A percentile compares a stretch with the other conserved stretches of the same genome.
phyloP scores from a whole-genome alignment of 2,797 vertebrate genomes.

The Sebastes miniatus region DNA sequence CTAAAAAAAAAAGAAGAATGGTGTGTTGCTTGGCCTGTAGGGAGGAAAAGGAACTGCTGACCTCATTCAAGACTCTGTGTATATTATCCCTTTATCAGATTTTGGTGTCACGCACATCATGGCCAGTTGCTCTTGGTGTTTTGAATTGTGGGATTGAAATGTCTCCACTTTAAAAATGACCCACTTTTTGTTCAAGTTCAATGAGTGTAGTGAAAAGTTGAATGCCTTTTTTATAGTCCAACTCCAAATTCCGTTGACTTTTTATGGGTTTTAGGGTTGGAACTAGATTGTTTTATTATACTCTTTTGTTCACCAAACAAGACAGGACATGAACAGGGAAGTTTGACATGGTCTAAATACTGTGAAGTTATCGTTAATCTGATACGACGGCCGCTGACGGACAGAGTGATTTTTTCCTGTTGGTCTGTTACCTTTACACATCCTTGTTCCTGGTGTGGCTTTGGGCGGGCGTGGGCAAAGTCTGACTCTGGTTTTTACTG shows the following conservation, averaged over 20 bases:
- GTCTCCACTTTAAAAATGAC: neutral
- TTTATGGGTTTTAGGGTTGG: neutral
- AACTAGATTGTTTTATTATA: neutral
- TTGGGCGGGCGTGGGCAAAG: neutral
- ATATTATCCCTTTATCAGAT: conserved; percentile 21
- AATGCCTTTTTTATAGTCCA: neutral
- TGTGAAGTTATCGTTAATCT: neutral
- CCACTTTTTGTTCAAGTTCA: neutral
- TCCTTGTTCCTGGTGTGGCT: conserved; percentile 42
- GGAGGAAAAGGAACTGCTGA: conserved; percentile 36
- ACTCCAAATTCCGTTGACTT: neutral
- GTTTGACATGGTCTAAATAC: neutral
- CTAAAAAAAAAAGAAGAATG: neutral
- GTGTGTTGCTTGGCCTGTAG: conserved; percentile 34
- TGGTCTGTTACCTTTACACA: conserved; percentile 16
- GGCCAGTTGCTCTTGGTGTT: neutral
- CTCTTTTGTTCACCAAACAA: neutral
- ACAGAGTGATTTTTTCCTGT: neutral
- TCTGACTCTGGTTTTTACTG: conserved; percentile 1
- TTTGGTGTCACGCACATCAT: conserved; percentile 27
- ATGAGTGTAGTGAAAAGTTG: neutral
- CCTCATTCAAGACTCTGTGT: neutral
- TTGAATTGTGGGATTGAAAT: neutral
- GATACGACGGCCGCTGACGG: accelerated
- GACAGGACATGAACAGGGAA: neutral